phyloP scores from a whole-genome alignment of 2,113 vertebrate genomes.

The Symphodus melops region DNA sequence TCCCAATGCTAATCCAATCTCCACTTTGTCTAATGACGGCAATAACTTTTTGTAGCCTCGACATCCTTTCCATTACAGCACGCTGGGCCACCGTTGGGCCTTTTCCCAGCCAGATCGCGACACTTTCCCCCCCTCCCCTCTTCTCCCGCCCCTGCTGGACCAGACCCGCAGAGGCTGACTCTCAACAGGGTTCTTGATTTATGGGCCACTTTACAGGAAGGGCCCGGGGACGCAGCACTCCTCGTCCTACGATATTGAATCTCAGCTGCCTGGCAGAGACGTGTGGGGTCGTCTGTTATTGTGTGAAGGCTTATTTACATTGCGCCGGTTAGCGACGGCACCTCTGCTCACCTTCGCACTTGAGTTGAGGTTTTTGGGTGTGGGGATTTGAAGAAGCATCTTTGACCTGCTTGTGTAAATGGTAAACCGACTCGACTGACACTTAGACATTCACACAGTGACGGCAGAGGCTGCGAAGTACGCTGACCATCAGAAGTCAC shows the following conservation, averaged over 20 bases:
- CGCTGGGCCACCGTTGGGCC: constrained; percentile 1
- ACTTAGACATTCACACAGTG: too few species aligned
- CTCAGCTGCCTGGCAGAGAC: constrained; percentile 51
- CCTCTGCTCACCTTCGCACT: constrained; percentile 50
- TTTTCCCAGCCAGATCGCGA: constrained; percentile 12
- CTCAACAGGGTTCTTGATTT: constrained; percentile 78
- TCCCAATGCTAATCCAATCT: constrained; percentile 51
- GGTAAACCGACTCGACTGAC: too few species aligned
- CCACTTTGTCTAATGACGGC: constrained; percentile 49
- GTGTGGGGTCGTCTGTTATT: constrained; percentile 59
- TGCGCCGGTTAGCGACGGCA: constrained; percentile 49
- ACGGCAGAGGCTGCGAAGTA: too few species aligned
- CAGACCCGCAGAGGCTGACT: constrained; percentile 60
- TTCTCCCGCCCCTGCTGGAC: constrained; percentile 33
- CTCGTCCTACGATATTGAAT: constrained; percentile 74
- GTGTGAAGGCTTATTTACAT: constrained; percentile 72
- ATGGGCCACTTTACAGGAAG: constrained; percentile 76
- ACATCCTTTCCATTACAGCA: constrained; percentile 31
- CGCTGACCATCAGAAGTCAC: too few species aligned
- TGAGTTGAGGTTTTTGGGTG: constrained; percentile 37
- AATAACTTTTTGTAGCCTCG: constrained; percentile 49
- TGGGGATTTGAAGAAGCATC: constrained; percentile 29
- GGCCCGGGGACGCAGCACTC: constrained; percentile 67
- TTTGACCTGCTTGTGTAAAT: constrained; percentile 2
- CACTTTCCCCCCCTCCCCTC: constrained; percentile 11